Evolutionary conservation across 1,140 invertebrate species (phyloP).

Genomic region (Hesperophylax magnus): DNA sequence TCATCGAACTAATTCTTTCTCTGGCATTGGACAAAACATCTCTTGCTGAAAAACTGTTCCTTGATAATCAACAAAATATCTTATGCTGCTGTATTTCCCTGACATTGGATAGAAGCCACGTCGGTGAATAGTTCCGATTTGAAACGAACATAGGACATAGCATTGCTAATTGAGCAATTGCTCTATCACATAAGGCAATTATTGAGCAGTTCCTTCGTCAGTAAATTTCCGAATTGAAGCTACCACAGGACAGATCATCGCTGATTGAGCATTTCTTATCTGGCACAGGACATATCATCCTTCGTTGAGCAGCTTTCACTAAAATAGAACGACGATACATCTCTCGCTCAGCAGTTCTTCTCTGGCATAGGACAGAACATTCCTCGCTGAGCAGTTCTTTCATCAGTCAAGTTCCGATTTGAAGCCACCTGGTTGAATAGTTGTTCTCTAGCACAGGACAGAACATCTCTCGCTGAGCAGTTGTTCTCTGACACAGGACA

Average conservation of each 20-base stretch:
- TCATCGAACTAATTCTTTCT: neutral
- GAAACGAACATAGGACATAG: neutral
- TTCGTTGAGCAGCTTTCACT: too few relatives aligned
- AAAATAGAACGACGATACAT: neutral
- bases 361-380: neutral
- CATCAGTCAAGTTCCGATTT: neutral
- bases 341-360: neutral
- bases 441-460: neutral
- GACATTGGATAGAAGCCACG: too few relatives aligned
- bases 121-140: too few relatives aligned
- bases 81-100: too few relatives aligned
- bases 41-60: too few relatives aligned
- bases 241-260: too few relatives aligned
- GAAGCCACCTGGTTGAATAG: neutral
- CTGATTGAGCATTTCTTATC: too few relatives aligned
- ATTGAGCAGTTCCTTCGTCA: neutral
- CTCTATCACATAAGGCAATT: neutral
- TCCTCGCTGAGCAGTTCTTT: neutral
- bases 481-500: neutral
- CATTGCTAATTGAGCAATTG: neutral
- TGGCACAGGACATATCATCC: too few relatives aligned
- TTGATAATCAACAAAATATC: too few relatives aligned
- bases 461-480: neutral
- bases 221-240: too few relatives aligned
- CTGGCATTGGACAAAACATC: neutral